These are phyloP conservation scores for Leptodactylus fuscus DNA, from an alignment of 2,113 vertebrate species.

Conservation along the genomic window DNA sequence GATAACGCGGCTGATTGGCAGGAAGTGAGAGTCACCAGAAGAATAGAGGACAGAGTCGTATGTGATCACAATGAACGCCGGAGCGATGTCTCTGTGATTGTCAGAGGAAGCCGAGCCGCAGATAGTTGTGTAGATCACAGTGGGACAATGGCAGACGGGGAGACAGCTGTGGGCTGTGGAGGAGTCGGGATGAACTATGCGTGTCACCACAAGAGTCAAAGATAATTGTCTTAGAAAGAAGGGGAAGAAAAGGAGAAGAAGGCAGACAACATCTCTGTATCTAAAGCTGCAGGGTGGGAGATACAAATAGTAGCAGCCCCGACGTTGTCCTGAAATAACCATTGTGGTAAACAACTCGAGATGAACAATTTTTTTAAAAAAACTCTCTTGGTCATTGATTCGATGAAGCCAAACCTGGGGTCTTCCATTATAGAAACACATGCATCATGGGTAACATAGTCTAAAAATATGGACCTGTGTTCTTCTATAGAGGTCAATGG, in stretches of 20 bases:
- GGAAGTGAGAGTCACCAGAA: conserved; percentile 10
- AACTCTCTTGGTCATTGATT: not conserved
- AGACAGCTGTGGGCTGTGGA: conserved; percentile 34
- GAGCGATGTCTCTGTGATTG: conserved; percentile 8
- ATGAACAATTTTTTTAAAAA: not conserved
- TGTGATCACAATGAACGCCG: conserved; percentile 26
- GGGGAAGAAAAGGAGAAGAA: not conserved
- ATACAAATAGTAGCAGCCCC: not conserved
- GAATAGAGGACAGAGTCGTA: conserved; percentile 22
- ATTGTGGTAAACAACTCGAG: too few relatives aligned
- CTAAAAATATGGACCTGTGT: not conserved
- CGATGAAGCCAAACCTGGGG: not conserved
- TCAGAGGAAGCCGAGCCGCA: conserved; percentile 17
- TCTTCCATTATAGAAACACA: too few relatives aligned
- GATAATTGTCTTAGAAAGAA: conserved; percentile 43
- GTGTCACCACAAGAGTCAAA: conserved; percentile 37
- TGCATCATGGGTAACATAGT: not conserved
- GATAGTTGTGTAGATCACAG: conserved; percentile 33
- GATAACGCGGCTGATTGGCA: conserved; percentile 56
- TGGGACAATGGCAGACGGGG: conserved; percentile 27
- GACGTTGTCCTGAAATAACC: too few relatives aligned
- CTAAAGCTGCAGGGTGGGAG: not conserved
- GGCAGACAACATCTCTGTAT: not conserved
- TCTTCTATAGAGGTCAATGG: not conserved
- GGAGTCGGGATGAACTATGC: not conserved